Evolutionary conservation across 1,140 invertebrate species (phyloP).

Genomic region (Caenorhabditis remanei): DNA sequence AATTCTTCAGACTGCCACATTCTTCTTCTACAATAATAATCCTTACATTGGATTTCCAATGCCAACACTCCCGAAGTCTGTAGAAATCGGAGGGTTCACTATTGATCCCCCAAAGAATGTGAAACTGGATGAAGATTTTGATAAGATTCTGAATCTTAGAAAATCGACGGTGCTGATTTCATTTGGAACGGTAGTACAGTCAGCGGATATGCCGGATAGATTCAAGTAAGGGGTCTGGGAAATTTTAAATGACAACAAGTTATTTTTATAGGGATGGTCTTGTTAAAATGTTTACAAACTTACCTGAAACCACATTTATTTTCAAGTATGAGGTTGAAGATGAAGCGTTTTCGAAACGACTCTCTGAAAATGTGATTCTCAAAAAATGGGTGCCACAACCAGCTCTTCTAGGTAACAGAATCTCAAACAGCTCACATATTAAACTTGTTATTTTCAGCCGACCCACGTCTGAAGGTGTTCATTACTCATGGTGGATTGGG

Average conservation of each 20-base stretch:
- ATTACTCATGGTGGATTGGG: slow-evolving; percentile 71
- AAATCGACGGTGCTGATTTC: slow-evolving; percentile 61
- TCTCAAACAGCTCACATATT: background rate
- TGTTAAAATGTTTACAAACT: slow-evolving; percentile 26
- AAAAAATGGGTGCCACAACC: slow-evolving; percentile 46
- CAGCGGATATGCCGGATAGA: slow-evolving; percentile 8
- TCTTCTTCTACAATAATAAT: slow-evolving; percentile 56
- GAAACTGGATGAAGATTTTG: slow-evolving; percentile 35
- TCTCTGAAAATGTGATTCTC: slow-evolving; percentile 62
- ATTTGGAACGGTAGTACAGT: slow-evolving; percentile 63
- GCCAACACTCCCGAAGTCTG: slow-evolving; percentile 44
- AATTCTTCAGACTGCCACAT: background rate
- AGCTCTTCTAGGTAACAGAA: slow-evolving; percentile 56
- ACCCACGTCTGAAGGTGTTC: slow-evolving; percentile 66
- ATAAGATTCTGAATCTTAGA: slow-evolving; percentile 56
- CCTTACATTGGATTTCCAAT: slow-evolving; percentile 53
- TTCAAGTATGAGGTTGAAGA: slow-evolving; percentile 26
- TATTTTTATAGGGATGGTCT: slow-evolving; percentile 4
- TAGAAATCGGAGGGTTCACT: slow-evolving; percentile 58
- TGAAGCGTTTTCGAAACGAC: background rate
- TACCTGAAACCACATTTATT: slow-evolving; percentile 12
- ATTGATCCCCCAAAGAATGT: background rate
- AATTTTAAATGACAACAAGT: no score
- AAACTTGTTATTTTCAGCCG: slow-evolving; percentile 60
- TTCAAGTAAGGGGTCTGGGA: background rate